These are phyloP conservation scores for Endomychus coccineus DNA, from an alignment of 2,888 invertebrate species.

Conservation along the genomic window DNA sequence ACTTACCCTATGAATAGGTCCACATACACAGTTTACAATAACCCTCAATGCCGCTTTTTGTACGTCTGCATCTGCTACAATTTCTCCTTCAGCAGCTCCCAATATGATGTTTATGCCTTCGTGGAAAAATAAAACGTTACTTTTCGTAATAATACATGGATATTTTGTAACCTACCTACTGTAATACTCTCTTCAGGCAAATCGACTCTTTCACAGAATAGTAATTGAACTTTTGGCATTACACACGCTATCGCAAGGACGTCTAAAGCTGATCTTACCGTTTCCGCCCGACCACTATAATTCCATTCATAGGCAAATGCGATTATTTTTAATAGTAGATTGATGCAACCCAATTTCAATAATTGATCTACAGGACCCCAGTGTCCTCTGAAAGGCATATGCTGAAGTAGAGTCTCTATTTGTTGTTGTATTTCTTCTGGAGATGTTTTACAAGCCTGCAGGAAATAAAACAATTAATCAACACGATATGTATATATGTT, in stretches of 20 bases:
- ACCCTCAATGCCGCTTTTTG: conserved; percentile 86
- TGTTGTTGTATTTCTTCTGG: conserved; percentile 82
- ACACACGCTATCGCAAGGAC: conserved; percentile 86
- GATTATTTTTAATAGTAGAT: conserved; percentile 75
- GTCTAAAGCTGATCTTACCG: conserved; percentile 74
- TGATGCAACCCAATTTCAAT: conserved; percentile 73
- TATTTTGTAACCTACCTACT: conserved; percentile 45
- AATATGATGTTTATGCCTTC: conserved; percentile 68
- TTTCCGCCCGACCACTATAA: conserved; percentile 78
- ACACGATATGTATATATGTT: background rate
- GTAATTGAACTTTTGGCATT: conserved; percentile 69
- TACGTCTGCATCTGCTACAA: conserved; percentile 84
- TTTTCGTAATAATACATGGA: background rate
- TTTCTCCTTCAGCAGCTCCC: conserved; percentile 84
- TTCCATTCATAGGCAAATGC: conserved; percentile 90
- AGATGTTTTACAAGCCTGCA: conserved; percentile 56
- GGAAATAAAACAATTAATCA: conserved; percentile 11
- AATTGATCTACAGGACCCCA: conserved; percentile 91
- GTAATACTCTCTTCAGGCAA: conserved; percentile 70
- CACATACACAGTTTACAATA: conserved; percentile 90
- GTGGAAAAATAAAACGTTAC: background rate
- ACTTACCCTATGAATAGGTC: conserved; percentile 72
- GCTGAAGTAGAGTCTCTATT: conserved; percentile 71
- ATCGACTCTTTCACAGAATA: conserved; percentile 69
- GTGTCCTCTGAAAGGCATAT: conserved; percentile 64